These are phyloP conservation scores for Monochamus saltuarius DNA, from an alignment of 1,140 invertebrate species.

Conservation along the genomic window DNA sequence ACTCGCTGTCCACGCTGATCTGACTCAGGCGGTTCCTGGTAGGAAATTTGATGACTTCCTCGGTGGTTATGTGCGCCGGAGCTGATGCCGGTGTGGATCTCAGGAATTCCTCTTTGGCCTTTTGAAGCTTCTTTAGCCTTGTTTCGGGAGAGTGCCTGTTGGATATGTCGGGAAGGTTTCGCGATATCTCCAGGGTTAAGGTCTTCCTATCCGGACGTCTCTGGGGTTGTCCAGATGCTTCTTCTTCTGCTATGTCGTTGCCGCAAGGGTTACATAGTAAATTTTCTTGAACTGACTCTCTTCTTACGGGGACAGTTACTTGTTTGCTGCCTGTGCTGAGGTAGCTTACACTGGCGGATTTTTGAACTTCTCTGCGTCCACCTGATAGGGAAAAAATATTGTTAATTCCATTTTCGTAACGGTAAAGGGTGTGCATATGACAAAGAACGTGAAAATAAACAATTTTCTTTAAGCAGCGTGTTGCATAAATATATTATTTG, in stretches of 20 bases:
- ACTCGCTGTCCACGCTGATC: constrained; percentile 60
- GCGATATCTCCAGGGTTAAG: constrained; percentile 17
- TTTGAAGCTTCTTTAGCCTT: constrained; percentile 54
- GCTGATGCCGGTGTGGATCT: constrained; percentile 29
- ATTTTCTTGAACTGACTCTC: constrained; percentile 14
- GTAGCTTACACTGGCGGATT: constrained; percentile 28
- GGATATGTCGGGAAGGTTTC: not conserved
- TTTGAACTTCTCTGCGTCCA: constrained; percentile 22
- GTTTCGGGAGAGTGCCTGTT: constrained; percentile 28
- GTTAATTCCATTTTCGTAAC: not conserved
- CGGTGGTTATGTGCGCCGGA: constrained; percentile 13
- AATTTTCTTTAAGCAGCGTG: no score
- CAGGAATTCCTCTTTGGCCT: constrained; percentile 66
- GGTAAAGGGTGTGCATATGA: no score
- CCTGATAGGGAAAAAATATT: constrained; percentile 3
- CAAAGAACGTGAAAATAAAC: no score
- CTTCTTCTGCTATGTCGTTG: not conserved
- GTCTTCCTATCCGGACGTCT: not conserved
- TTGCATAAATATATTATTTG: no score
- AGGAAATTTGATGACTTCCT: constrained; percentile 36
- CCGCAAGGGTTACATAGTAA: not conserved
- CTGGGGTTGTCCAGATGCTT: not conserved
- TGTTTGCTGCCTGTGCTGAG: constrained; percentile 12
- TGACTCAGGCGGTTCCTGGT: constrained; percentile 54
- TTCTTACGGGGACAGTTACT: constrained; percentile 17